Evolutionary conservation across 2,888 invertebrate species (phyloP).

Genomic region (Pseudeuparius sepicola): DNA sequence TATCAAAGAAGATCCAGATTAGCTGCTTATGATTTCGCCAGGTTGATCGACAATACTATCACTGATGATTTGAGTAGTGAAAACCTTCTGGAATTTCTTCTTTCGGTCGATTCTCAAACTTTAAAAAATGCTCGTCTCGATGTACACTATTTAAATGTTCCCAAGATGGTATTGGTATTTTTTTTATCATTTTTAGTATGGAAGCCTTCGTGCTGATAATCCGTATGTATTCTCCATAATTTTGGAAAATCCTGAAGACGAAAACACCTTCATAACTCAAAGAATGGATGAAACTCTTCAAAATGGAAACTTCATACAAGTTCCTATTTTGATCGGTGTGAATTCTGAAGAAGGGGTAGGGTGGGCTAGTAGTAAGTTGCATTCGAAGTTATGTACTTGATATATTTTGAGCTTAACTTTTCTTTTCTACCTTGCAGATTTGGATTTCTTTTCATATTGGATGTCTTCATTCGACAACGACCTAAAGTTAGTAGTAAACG

Average conservation of each 20-base stretch:
- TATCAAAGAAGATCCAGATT: constrained; percentile 17
- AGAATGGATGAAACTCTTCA: constrained; percentile 18
- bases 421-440: too few species aligned
- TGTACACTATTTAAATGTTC: too few species aligned
- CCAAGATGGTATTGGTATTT: too few species aligned
- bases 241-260: too few species aligned
- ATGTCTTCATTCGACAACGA: too few species aligned
- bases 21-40: constrained; percentile 17
- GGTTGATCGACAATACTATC: constrained; percentile 12
- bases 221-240: too few species aligned
- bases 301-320: constrained; percentile 20
- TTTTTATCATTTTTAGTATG: too few species aligned
- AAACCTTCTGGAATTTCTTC: background rate
- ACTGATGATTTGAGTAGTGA: background rate
- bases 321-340: constrained; percentile 23
- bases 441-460: too few species aligned
- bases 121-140: background rate
- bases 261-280: constrained; percentile 22
- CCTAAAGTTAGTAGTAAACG: too few species aligned
- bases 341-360: constrained; percentile 24
- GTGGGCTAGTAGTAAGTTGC: constrained; percentile 12
- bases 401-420: constrained; percentile 6
- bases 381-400: too few species aligned
- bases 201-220: too few species aligned
- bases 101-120: background rate